Conservation (phyloP, 2,888 invertebrate species). For the Germaria angustata region DNA sequence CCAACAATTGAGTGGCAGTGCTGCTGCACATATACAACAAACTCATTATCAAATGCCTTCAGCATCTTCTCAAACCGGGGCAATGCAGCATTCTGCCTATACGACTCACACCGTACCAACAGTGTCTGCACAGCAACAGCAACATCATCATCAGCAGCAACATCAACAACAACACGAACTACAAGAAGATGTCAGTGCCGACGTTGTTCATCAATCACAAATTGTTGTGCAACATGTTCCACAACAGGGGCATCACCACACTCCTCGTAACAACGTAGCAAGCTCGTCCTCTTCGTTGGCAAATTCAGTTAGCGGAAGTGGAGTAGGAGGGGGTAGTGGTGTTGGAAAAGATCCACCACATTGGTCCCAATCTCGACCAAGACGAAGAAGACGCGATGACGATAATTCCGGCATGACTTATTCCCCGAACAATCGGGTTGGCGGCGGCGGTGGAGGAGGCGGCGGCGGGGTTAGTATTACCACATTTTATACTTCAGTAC, state of each 20-base stretch:
- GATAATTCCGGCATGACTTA: conserved; percentile 75
- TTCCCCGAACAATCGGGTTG: conserved; percentile 74
- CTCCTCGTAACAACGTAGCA: conserved; percentile 72
- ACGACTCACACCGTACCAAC: conserved; percentile 71
- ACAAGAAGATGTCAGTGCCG: conserved; percentile 66
- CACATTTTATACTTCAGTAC: conserved; percentile 67
- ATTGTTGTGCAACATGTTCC: conserved; percentile 70
- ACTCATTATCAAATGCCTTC: conserved; percentile 78
- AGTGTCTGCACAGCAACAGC: conserved; percentile 71
- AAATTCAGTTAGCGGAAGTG: conserved; percentile 71
- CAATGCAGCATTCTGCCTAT: conserved; percentile 76
- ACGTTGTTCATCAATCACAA: conserved; percentile 67
- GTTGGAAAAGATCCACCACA: conserved; percentile 72
- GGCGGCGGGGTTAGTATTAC: conserved; percentile 73
- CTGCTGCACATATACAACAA: conserved; percentile 69
- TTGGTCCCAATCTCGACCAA: conserved; percentile 75
- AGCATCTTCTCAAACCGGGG: conserved; percentile 70
- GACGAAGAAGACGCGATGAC: conserved; percentile 77
- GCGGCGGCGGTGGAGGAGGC: conserved; percentile 63
- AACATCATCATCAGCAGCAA: conserved; percentile 72
- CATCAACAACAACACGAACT: conserved; percentile 70
- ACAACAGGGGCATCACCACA: conserved; percentile 71
- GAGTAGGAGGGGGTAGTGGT: conserved; percentile 67
- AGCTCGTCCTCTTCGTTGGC: conserved; percentile 75
- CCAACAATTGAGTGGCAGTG: conserved; percentile 64